These are phyloP conservation scores for Styela plicata DNA, from an alignment of 23 tunicate species.

Conservation along the genomic window DNA sequence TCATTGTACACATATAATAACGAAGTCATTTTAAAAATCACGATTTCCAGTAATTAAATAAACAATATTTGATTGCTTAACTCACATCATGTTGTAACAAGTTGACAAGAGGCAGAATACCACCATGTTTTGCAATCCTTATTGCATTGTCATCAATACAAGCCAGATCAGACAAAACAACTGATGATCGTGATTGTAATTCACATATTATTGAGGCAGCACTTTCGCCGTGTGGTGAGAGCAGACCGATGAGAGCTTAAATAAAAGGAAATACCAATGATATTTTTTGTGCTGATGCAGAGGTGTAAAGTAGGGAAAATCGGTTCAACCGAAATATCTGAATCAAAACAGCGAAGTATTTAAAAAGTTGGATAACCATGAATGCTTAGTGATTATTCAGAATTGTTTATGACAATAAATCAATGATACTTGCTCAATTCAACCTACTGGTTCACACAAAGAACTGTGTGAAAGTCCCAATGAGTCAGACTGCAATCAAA, in stretches of 20 bases:
- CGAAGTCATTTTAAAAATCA: neutral
- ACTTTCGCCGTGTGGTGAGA: constrained; percentile 25
- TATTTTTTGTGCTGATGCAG: no score
- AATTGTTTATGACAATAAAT: no score
- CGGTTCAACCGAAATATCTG: no score
- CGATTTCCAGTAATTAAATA: neutral
- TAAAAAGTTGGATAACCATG: no score
- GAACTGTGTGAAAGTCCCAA: no score
- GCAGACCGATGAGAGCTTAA: constrained; percentile 48
- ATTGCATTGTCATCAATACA: constrained; percentile 49
- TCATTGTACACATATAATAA: no score
- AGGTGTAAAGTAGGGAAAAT: no score
- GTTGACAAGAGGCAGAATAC: constrained; percentile 79
- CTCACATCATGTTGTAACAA: constrained; percentile 70
- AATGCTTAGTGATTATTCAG: no score
- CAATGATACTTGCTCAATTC: no score
- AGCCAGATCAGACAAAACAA: constrained; percentile 89
- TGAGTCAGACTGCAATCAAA: no score
- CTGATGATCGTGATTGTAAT: constrained; percentile 90
- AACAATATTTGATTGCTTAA: neutral
- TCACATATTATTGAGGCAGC: constrained; percentile 36
- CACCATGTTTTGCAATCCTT: constrained; percentile 71
- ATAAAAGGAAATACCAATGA: neutral
- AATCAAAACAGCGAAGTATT: no score
- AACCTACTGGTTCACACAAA: no score